Evolutionary conservation across 2,888 invertebrate genomes (phyloP), one percentile per base, ranked within the genome.

Genomic region (Adelphocoris suturalis): DNA sequence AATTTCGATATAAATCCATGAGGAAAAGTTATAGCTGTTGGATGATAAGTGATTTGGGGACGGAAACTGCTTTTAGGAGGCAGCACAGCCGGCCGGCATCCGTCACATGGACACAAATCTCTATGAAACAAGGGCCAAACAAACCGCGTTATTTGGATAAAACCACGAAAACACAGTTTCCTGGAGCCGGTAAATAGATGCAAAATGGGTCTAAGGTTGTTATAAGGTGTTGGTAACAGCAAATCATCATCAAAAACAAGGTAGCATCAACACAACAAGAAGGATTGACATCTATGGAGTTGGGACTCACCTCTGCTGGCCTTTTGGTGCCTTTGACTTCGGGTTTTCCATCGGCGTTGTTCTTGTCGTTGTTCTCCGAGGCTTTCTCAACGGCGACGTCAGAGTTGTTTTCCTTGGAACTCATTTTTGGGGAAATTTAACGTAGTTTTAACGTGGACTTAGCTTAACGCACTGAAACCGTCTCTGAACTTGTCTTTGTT

Each of bases 281-380:
- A n/a, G 57, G 55, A 52, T 82, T 84, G 55, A 55, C 12, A 84
- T 27, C 78, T 78, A 7, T 46, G n/a, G 37, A 46, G 47, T 13
- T n/a, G 12, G 5, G 76, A 95, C 96, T 96, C 94, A 97, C 97
- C 96, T 97, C 97, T 93, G 97, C 97, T 94, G 97, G 96, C 95
- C 97, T 96, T 95, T 97, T 97, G 93, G 96, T 96, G 94, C 97
- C 97, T 95, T 97, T 97, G 93, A 97, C 95, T 93, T 97, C 97
- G 94, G 96, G 96, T 95, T 97, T 97, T 90, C 96, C 95, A 93
- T 97, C 96, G 91, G 93, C 93, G 92, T 95, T 94, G 93, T 95
- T 95, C 94, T 97, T 96, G 93, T 97, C 97, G 92, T 93, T 93
- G 94, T 94, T 95, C 93, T 96, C 97, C 93, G 95, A 95, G 93